Base-by-base conservation (phyloP, 2,113 vertebrate species). In the Calonectris borealis region DNA sequence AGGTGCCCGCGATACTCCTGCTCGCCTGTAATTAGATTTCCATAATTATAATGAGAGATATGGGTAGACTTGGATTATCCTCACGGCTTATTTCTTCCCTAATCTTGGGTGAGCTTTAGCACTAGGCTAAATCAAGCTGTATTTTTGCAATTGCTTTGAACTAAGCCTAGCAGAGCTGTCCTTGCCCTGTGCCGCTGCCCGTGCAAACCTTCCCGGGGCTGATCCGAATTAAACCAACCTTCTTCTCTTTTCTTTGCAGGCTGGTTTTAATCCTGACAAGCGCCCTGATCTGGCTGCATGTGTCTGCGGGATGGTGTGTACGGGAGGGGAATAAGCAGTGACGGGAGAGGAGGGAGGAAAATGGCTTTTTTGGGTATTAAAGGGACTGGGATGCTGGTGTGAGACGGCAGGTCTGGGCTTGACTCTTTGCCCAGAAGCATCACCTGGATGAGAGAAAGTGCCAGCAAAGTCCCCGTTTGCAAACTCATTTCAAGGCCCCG, bases 321-420 rank as follows among this genome's bases (percentile, higher is more conserved):
- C 0, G 2, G 61, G 49, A 29, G n/a, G 11, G 11, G 26, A 75
- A 57, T 11, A 25, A 15, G 18, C 3, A 1, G 5, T 17, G n/a
- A 13, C 48, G 44, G 38, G 34, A 70, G 13, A 19, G 16, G 55
- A 46, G 20, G 24, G 66, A 79, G 73, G 72, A 48, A 76, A 76
- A 31, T 13, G 34, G 26, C 21, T 46, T n/a, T 85, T 71, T 55
- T 2, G 25, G 38, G 19, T 27, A 42, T 40, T 66, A 44, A 82
- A 55, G 60, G 36, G 48, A 51, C 19, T 32, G 70, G 29, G 44
- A 29, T 1, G 22, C 14, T 26, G 49, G 36, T 64, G 62, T 7
- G 46, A 90, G 48, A 26, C 60, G 69, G 52, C 38, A 79, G 42
- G 26, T 55, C 66, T 27, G 60, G 60, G 65, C 48, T 79, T 36